A percentile compares a stretch with the other conserved stretches of the same genome.
phyloP scores from a whole-genome alignment of 2,113 vertebrate species.

The Triplophysa siluroides region DNA sequence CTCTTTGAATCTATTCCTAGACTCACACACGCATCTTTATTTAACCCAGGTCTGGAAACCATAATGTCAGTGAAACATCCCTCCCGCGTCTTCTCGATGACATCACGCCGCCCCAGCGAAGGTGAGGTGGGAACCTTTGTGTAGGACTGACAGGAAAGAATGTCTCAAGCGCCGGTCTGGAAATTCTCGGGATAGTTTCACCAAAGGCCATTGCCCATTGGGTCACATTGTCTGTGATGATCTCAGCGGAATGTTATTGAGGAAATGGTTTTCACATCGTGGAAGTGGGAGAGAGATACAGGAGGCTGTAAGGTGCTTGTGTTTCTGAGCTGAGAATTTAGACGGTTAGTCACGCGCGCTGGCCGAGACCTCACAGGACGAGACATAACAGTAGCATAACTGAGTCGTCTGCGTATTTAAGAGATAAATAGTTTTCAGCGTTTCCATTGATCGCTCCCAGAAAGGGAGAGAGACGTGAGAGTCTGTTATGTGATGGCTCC shows the following conservation, averaged over 20 bases:
- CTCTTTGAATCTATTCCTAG: not conserved
- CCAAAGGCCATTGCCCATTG: slow-evolving; percentile 39
- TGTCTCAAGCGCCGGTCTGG: slow-evolving; percentile 47
- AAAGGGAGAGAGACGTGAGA: not conserved
- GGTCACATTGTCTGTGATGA: slow-evolving; percentile 51
- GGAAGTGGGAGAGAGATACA: slow-evolving; percentile 24
- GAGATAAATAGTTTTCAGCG: slow-evolving; percentile 48
- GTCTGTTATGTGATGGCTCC: slow-evolving; percentile 44
- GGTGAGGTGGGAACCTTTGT: slow-evolving; percentile 51
- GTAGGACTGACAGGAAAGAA: slow-evolving; percentile 57
- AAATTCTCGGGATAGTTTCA: slow-evolving; percentile 52
- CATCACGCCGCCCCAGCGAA: slow-evolving; percentile 30
- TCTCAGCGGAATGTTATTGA: slow-evolving; percentile 55
- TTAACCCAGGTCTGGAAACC: slow-evolving; percentile 26
- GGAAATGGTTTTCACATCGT: slow-evolving; percentile 47
- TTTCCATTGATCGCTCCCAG: slow-evolving; percentile 28
- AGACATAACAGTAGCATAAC: slow-evolving; percentile 37
- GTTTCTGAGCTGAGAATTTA: slow-evolving; percentile 48
- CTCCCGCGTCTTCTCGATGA: slow-evolving; percentile 41
- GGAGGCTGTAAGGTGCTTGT: slow-evolving; percentile 39
- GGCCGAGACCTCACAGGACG: slow-evolving; percentile 43
- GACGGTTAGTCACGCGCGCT: slow-evolving; percentile 52
- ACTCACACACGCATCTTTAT: slow-evolving; percentile 33
- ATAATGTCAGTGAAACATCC: slow-evolving; percentile 42
- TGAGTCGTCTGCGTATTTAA: slow-evolving; percentile 49